A percentile compares a stretch with the other conserved stretches of the same genome.
Conservation (phyloP, 2,797 vertebrate species). For the Hephaestus fuliginosus region DNA sequence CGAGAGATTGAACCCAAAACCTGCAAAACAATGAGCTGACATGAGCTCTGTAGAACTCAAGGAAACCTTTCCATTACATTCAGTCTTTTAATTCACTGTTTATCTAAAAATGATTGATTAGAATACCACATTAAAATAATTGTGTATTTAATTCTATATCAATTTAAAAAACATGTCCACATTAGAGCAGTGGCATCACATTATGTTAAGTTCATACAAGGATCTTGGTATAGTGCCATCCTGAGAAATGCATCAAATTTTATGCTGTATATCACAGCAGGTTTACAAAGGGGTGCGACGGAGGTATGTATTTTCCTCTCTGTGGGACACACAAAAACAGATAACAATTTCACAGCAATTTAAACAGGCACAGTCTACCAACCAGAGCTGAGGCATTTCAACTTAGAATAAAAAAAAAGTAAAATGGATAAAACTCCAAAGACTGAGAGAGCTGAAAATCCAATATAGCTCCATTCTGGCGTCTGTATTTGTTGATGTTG, state of each 20-base stretch:
- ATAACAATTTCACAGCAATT: slow-evolving; percentile 65
- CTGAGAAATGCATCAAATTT: slow-evolving; percentile 10
- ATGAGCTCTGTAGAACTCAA: background rate
- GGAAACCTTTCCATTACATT: background rate
- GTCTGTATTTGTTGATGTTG: slow-evolving; percentile 49
- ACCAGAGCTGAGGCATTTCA: slow-evolving; percentile 15
- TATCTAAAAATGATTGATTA: slow-evolving; percentile 1
- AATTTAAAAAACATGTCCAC: background rate
- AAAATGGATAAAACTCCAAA: slow-evolving; percentile 52
- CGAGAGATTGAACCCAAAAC: background rate
- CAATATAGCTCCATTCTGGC: slow-evolving; percentile 44
- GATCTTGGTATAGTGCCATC: background rate
- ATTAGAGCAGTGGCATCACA: background rate
- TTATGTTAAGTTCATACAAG: background rate
- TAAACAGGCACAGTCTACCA: slow-evolving; percentile 49
- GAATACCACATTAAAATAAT: background rate
- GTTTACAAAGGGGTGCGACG: slow-evolving; percentile 20
- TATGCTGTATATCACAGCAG: slow-evolving; percentile 35
- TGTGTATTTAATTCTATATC: background rate
- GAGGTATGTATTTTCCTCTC: slow-evolving; percentile 50
- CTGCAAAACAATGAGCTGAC: background rate
- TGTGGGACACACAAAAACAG: slow-evolving; percentile 39
- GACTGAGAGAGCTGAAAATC: slow-evolving; percentile 49
- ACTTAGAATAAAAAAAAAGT: slow-evolving; percentile 33
- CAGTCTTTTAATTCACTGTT: background rate